Percentiles rank a stretch among this genome's conserved stretches.
These are phyloP conservation scores for Tachina grossa DNA, from an alignment of 2,888 invertebrate species.

Conservation along the genomic window DNA sequence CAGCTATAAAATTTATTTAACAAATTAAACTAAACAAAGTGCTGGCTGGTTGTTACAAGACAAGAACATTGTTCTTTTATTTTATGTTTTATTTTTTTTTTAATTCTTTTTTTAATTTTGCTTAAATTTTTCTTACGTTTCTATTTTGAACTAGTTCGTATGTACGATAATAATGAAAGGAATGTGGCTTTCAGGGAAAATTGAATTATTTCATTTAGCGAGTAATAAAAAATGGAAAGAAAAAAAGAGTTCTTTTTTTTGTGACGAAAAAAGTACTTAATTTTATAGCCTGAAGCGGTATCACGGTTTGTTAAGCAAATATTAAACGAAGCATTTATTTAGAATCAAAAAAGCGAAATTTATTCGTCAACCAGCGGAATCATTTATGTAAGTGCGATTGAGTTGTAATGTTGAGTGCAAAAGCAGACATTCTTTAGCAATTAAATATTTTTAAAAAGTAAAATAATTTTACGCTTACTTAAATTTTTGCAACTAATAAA, in stretches of 20 bases:
- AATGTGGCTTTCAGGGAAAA: constrained; percentile 46
- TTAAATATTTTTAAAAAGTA: constrained; percentile 40
- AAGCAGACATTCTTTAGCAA: constrained; percentile 34
- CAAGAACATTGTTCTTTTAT: constrained; percentile 44
- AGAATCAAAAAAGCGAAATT: constrained; percentile 30
- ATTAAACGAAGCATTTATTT: constrained; percentile 67
- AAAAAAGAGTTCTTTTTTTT: background rate
- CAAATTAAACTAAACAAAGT: constrained; percentile 62
- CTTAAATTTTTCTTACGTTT: constrained; percentile 7
- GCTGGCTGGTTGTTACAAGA: constrained; percentile 51
- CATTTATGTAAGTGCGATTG: background rate
- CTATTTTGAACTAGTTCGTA: background rate
- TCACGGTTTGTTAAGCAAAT: constrained; percentile 66
- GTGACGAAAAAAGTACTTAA: constrained; percentile 32
- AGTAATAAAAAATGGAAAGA: constrained; percentile 41
- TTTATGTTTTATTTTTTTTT: too few relatives aligned
- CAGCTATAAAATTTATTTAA: constrained; percentile 61
- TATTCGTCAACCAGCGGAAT: constrained; percentile 29
- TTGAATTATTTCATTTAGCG: constrained; percentile 58
- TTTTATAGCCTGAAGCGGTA: constrained; percentile 57
- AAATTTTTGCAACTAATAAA: constrained; percentile 25
- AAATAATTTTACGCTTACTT: constrained; percentile 56
- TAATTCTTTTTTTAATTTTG: background rate
- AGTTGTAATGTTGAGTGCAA: background rate
- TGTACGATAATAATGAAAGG: background rate